Percentiles rank a stretch among this genome's conserved stretches.
Evolutionary conservation across 1,140 invertebrate species (phyloP).

Genomic region (Leguminivora glycinivorella): DNA sequence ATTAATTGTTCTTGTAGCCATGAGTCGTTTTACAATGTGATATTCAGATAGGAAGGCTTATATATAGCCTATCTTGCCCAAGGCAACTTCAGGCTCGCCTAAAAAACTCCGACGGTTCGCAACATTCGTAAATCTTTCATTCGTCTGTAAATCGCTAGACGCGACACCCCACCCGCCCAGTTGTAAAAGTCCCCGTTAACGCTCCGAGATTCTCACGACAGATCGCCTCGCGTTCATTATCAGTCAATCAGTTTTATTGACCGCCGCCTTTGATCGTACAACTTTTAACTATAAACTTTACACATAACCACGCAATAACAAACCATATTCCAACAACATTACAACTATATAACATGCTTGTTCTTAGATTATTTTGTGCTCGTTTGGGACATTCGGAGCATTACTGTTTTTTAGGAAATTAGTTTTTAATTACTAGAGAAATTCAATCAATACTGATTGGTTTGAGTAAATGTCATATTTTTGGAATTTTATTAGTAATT

Average conservation of each 20-base stretch:
- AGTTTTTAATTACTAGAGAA: constrained; percentile 24
- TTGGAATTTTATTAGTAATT: background rate
- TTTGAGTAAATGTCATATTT: constrained; percentile 6
- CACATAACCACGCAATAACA: background rate
- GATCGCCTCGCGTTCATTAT: constrained; percentile 69
- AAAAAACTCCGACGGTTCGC: too few species aligned
- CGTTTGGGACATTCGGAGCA: constrained; percentile 23
- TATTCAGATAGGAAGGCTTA: too few species aligned
- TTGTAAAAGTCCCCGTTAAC: constrained; percentile 72
- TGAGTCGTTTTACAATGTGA: too few species aligned
- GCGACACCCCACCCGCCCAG: constrained; percentile 47
- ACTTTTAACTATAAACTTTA: constrained; percentile 52
- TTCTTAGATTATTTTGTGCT: background rate
- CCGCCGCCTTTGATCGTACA: constrained; percentile 64
- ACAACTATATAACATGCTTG: background rate
- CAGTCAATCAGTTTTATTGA: constrained; percentile 75
- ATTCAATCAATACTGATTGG: constrained; percentile 22
- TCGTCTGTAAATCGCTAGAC: constrained; percentile 32
- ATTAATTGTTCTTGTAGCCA: too few species aligned
- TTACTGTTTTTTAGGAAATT: constrained; percentile 26
- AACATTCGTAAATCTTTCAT: too few species aligned
- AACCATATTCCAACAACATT: background rate
- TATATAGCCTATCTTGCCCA: too few species aligned
- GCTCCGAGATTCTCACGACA: constrained; percentile 72
- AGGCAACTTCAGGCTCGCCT: too few species aligned